A percentile compares a stretch with the other conserved stretches of the same genome.
Evolutionary conservation across 2,113 vertebrate genomes (phyloP).

Genomic region (Nesogale talazaci): DNA sequence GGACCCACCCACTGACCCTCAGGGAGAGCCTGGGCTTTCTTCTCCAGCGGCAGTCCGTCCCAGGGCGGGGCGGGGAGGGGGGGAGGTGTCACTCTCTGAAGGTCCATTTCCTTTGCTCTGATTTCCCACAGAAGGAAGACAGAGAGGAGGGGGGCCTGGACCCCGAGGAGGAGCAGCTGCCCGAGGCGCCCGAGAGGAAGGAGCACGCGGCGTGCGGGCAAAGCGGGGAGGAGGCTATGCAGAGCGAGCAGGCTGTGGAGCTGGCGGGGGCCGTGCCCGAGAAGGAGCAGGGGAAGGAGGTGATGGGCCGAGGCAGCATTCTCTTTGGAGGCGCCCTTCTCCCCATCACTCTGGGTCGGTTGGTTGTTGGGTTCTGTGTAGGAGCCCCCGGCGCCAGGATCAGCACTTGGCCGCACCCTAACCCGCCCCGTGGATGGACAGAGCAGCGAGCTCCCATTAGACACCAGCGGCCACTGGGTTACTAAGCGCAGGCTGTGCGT

Average conservation of each 20-base stretch:
- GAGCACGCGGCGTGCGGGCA: slow-evolving; percentile 91
- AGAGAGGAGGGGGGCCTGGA: slow-evolving; percentile 82
- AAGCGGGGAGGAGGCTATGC: slow-evolving; percentile 92
- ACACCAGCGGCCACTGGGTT: too few species aligned
- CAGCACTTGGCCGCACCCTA: neutral
- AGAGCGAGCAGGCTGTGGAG: slow-evolving; percentile 94
- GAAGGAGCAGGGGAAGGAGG: slow-evolving; percentile 94
- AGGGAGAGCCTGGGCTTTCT: too few species aligned
- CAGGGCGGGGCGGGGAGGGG: too few species aligned
- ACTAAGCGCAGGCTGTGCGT: too few species aligned
- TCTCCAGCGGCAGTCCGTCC: too few species aligned
- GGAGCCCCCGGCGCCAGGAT: neutral
- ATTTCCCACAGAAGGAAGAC: slow-evolving; percentile 84
- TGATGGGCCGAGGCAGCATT: slow-evolving; percentile 57
- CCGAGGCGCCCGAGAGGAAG: slow-evolving; percentile 89
- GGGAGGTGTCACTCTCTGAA: too few species aligned
- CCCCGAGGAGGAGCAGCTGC: slow-evolving; percentile 86
- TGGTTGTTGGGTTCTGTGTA: neutral
- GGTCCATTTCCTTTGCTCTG: too few species aligned
- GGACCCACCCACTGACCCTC: too few species aligned
- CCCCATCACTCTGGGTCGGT: neutral
- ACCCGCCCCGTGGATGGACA: too few species aligned
- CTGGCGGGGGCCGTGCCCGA: slow-evolving; percentile 93
- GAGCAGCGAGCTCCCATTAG: too few species aligned
- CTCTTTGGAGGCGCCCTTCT: neutral